Conservation (phyloP, 2,888 invertebrate genomes). For the Apantesis nais region DNA sequence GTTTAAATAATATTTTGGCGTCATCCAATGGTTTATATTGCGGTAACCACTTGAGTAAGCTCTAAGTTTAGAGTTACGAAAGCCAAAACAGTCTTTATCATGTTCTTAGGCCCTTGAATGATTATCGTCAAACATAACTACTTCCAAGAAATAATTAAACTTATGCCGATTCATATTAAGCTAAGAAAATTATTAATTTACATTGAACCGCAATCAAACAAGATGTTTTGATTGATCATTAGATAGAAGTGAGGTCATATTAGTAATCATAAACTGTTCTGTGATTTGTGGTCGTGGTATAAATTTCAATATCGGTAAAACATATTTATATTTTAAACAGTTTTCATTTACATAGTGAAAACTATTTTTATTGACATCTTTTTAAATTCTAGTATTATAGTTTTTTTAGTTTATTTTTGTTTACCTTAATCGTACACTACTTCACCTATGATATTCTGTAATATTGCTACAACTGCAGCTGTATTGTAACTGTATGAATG, state of each 20-base stretch:
- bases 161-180: background rate
- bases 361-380: no score
- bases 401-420: background rate
- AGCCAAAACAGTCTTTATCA: background rate
- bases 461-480: no score
- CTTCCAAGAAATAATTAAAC: constrained; percentile 3
- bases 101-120: background rate
- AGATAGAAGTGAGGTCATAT: background rate
- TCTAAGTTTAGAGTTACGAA: constrained; percentile 1
- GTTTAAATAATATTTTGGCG: background rate
- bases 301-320: background rate
- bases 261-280: background rate
- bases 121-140: background rate
- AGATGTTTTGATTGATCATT: constrained; percentile 1
- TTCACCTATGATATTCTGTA: no score
- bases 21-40: background rate
- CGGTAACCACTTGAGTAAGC: background rate
- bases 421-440: background rate
- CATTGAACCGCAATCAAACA: constrained; percentile 3
- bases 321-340: background rate
- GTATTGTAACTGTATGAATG: no score
- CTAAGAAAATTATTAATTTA: constrained; percentile 2
- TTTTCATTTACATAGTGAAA: background rate
- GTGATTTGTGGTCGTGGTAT: background rate
- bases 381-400: no score